Base-by-base conservation (phyloP, 2,113 vertebrate species). In the Mola mola region DNA sequence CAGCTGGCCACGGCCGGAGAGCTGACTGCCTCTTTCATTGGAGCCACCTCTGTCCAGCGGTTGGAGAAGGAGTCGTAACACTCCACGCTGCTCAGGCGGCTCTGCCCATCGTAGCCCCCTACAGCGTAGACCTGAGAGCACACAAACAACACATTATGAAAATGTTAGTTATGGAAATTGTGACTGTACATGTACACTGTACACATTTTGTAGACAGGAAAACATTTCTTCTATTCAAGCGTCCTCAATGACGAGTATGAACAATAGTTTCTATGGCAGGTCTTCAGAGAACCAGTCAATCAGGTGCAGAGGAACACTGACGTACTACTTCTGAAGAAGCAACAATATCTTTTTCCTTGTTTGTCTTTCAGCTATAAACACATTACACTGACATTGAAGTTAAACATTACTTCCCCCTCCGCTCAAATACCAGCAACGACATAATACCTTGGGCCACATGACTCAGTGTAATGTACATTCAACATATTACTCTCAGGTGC, bases 11-110 rank as follows among this genome's bases (percentile, higher is more conserved):
- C 94, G 0, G 97, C 97, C 1, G 97, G 96, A 51, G 95, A 99
- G 88, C 95, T 98, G 56, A 99, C 97, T 0, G 97, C 97, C 87
- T 97, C 96, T 67, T 97, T 98, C 28, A 99, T 93, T 25, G 96
- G 95, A 40, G 95, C 95, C 70, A 98, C 96, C 83, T 98, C 96
- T 0, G 93, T 97, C 97, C 97, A 99, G 64, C 96, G 96, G 72
- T 99, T 99, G 20, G 96, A 98, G 87, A 98, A 98, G 0, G 94
- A 98, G 80, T 99, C 97, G 0, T 99, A 99, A 62, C 96, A 98
- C 87, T 99, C 97, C 5, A 95, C 96, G 0, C 95, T 98, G 91
- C 92, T 98, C 46, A 99, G 91, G n/a, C 96, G 94, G 84, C 91
- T 95, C 82, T 98, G 96, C 15, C 97, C 97, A 16, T 99, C 97